Percentiles rank a stretch among this genome's conserved stretches.
phyloP scores from a whole-genome alignment of 1,140 invertebrate genomes.

The Drosophila orosa region DNA sequence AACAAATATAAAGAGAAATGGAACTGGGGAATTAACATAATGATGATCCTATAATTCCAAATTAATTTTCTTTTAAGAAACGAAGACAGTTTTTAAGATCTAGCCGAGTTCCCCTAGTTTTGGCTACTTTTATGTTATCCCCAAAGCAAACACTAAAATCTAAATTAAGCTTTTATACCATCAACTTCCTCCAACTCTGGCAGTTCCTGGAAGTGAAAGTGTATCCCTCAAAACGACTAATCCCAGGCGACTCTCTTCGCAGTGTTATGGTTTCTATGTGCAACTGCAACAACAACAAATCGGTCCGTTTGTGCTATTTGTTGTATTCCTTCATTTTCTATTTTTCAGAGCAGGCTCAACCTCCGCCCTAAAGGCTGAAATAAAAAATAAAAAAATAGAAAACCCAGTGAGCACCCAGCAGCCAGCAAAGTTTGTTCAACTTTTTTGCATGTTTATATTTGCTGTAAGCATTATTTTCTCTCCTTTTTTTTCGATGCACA shows the following conservation, averaged over 20 bases:
- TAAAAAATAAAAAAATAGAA: constrained; percentile 18
- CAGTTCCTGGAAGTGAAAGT: constrained; percentile 42
- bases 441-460: constrained; percentile 65
- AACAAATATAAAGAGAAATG: not conserved
- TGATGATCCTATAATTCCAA: constrained; percentile 4
- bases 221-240: constrained; percentile 40
- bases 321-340: constrained; percentile 41
- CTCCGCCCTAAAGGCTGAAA: constrained; percentile 48
- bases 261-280: constrained; percentile 28
- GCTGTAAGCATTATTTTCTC: constrained; percentile 67
- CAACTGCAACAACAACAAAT: constrained; percentile 8
- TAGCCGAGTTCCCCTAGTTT: not conserved
- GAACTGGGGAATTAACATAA: not conserved
- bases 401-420: constrained; percentile 1
- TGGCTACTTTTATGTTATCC: not conserved
- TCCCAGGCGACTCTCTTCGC: constrained; percentile 32
- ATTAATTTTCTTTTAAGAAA: not conserved
- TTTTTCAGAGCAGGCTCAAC: constrained; percentile 36
- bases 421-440: constrained; percentile 71
- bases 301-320: constrained; percentile 35
- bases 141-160: constrained; percentile 30
- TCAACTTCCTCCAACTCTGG: constrained; percentile 2
- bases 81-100: not conserved
- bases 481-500: constrained; percentile 48
- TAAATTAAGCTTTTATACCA: constrained; percentile 30